A percentile compares a stretch with the other conserved stretches of the same genome.
phyloP scores from a whole-genome alignment of 2,888 invertebrate species.

The Drosophila yooni region DNA sequence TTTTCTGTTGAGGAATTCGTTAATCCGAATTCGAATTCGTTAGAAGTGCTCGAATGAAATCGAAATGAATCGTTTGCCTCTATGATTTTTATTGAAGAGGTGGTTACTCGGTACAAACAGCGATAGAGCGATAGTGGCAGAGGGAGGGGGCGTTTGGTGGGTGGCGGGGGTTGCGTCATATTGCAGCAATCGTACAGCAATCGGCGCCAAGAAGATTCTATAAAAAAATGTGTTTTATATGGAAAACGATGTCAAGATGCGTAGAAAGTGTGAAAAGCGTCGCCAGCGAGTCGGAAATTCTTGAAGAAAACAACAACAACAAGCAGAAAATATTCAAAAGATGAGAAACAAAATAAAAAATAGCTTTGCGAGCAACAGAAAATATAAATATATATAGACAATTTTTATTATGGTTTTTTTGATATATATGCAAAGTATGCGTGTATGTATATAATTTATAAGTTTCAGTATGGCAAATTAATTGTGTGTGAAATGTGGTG shows the following conservation, averaged over 20 bases:
- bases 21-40: conserved; percentile 26
- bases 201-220: conserved; percentile 78
- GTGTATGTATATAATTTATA: conserved; percentile 68
- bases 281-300: conserved; percentile 67
- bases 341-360: conserved; percentile 15
- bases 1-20: conserved; percentile 38
- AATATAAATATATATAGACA: conserved; percentile 39
- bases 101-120: neutral
- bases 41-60: conserved; percentile 32
- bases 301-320: conserved; percentile 41
- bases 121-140: accelerated
- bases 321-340: conserved; percentile 31
- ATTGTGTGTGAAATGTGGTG: conserved; percentile 41
- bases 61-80: conserved; percentile 55
- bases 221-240: conserved; percentile 56
- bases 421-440: conserved; percentile 1
- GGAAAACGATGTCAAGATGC: conserved; percentile 63
- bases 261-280: conserved; percentile 67
- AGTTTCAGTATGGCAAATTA: conserved; percentile 64
- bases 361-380: conserved; percentile 22
- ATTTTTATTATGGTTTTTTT: conserved; percentile 37
- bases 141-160: neutral
- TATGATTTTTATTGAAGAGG: conserved; percentile 15
- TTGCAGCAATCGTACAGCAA: conserved; percentile 58
- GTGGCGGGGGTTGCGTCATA: conserved; percentile 30